phyloP scores from a whole-genome alignment of 1,140 invertebrate genomes.

The Charaxes varanes region DNA sequence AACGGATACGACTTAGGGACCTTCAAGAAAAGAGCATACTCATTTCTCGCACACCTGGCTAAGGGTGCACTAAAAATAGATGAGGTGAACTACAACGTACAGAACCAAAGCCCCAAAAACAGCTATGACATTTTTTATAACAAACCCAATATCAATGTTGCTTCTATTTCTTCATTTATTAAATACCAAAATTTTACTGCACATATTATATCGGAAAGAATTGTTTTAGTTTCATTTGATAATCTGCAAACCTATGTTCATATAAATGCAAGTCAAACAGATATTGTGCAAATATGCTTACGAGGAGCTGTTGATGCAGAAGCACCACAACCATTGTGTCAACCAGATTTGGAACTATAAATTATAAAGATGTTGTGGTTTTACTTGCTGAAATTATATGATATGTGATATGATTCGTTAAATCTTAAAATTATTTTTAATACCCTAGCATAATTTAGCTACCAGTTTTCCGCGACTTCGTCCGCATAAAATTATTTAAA shows the following conservation, averaged over 20 bases:
- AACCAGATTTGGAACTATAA: slow-evolving; percentile 82
- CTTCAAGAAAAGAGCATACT: no score
- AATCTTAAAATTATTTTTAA: no score
- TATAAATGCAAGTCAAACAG: slow-evolving; percentile 83
- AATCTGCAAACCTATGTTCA: slow-evolving; percentile 78
- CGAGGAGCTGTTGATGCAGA: slow-evolving; percentile 44
- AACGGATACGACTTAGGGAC: no score
- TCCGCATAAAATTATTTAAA: no score
- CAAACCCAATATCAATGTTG: slow-evolving; percentile 46
- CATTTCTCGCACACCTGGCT: slow-evolving; percentile 59
- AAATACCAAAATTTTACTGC: slow-evolving; percentile 64
- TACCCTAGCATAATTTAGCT: no score
- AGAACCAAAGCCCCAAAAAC: slow-evolving; percentile 60
- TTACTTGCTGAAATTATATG: no score
- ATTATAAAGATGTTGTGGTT: no score
- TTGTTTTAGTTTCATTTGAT: slow-evolving; percentile 84
- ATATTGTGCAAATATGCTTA: slow-evolving; percentile 82
- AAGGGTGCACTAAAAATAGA: slow-evolving; percentile 67
- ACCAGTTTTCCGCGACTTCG: no score
- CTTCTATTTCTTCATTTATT: slow-evolving; percentile 60
- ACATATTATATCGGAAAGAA: slow-evolving; percentile 78
- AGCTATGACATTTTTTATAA: slow-evolving; percentile 60
- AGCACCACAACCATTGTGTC: slow-evolving; percentile 76
- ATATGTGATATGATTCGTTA: no score
- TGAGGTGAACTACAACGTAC: slow-evolving; percentile 60